Evolutionary conservation across 2,113 vertebrate species (phyloP).

Genomic region (Pavo muticus): DNA sequence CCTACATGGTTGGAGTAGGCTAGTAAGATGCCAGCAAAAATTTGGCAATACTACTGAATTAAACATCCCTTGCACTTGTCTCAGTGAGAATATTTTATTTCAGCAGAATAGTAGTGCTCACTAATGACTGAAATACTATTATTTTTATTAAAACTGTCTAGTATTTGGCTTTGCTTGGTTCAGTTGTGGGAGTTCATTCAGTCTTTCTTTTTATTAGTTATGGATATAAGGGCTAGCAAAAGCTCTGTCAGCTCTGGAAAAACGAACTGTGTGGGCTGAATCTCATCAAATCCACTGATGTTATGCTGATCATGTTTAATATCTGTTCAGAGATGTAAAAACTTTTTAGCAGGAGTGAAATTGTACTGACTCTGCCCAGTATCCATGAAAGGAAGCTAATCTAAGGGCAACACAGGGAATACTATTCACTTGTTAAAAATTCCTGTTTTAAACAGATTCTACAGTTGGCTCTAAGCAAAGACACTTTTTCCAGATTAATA

Average conservation of each 20-base stretch:
- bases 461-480: slow-evolving; percentile 21
- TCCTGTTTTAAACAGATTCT: slow-evolving; percentile 40
- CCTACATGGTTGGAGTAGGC: neutral
- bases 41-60: slow-evolving; percentile 1
- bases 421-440: slow-evolving; percentile 51
- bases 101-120: neutral
- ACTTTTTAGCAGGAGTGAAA: slow-evolving; percentile 41
- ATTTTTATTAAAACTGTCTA: slow-evolving; percentile 25
- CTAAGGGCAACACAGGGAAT: slow-evolving; percentile 47
- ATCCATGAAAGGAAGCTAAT: slow-evolving; percentile 39
- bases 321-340: slow-evolving; percentile 55
- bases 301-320: slow-evolving; percentile 63
- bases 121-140: slow-evolving; percentile 33
- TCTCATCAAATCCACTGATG: slow-evolving; percentile 45
- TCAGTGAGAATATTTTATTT: slow-evolving; percentile 7
- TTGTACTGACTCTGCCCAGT: slow-evolving; percentile 1
- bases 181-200: neutral
- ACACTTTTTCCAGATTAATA: slow-evolving; percentile 53
- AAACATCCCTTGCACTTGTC: neutral
- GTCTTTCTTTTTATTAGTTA: slow-evolving; percentile 39
- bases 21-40: neutral
- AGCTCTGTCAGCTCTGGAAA: slow-evolving; percentile 12
- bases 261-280: slow-evolving; percentile 51
- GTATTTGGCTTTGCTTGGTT: slow-evolving; percentile 27
- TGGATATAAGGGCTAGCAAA: slow-evolving; percentile 32